Base-by-base conservation (phyloP, 2,113 vertebrate genomes). In the Brienomyrus brachyistius region DNA sequence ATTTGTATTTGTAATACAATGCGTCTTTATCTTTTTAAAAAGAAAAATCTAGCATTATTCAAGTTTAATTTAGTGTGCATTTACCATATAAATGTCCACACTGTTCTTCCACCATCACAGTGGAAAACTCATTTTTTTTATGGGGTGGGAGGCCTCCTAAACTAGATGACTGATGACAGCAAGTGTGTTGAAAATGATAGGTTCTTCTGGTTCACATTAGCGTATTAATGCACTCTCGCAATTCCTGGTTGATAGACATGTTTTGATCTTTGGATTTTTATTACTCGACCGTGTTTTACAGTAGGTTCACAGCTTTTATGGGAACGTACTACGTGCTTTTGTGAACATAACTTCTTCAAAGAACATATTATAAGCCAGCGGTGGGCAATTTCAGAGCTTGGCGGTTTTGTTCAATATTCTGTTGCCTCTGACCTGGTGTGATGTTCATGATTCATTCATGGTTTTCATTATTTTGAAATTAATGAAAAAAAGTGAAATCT, bases 231-330 rank as follows among this genome's bases (percentile, higher is more conserved):
- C 82, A 91, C 93, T 93, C 90, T 89, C 92, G 91, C 19, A 35
- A 35, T 31, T 90, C 40, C 91, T 90, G 87, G 51, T 90, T 52
- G 90, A 90, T 89, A 90, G 91, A 91, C 80, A 83, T 87, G 87
- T 94, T 92, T 80, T 94, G 91, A 93, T 94, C 91, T 94, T 74
- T 89, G 70, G 8, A 50, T 8, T 11, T 89, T 93, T 90, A 91
- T 51, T 91, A 82, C 91, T 47, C 8, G 52, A 87, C 91, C 92
- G 51, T 88, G 90, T 90, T 90, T 94, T 93, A 91, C 91, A 80
- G 91, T 91, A 91, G 87, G 92, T 80, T 93, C 92, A 93, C 94
- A 88, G 93, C 90, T 92, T 93, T 93, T 93, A 93, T 59, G 85
- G 91, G 90, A 89, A 90, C 3, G 70, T 90, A 83, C 90, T 51